These are phyloP conservation scores for Cephus sareptanus DNA, from an alignment of 2,888 invertebrate species.

Conservation along the genomic window DNA sequence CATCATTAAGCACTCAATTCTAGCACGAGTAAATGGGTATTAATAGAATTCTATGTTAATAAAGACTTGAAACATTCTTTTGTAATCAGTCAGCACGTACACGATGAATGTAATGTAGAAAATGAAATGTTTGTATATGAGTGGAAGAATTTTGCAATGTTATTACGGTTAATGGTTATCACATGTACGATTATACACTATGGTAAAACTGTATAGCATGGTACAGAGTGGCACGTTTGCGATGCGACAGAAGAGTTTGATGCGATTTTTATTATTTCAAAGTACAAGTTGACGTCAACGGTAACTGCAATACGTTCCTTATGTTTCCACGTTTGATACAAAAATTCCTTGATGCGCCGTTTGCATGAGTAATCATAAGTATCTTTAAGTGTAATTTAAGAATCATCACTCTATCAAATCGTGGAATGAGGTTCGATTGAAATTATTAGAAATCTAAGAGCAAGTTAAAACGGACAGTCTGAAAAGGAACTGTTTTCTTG, in stretches of 20 bases:
- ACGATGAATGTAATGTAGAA: not conserved
- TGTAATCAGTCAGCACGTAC: not conserved
- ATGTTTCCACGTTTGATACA: not conserved
- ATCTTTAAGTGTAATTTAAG: not conserved
- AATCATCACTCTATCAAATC: not conserved
- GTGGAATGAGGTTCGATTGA: not conserved
- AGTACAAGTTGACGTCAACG: not conserved
- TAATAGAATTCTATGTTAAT: not conserved
- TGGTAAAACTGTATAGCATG: not conserved
- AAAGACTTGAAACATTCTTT: not conserved
- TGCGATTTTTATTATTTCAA: not conserved
- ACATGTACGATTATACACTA: not conserved
- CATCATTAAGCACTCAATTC: not conserved
- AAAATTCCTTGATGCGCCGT: not conserved
- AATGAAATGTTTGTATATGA: not conserved
- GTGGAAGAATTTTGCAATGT: not conserved
- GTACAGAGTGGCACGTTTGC: not conserved
- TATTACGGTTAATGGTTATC: not conserved
- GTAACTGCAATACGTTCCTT: not conserved
- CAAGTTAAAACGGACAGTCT: not conserved
- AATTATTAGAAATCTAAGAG: not conserved
- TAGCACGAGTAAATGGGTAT: not conserved
- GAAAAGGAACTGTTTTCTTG: not conserved
- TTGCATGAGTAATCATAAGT: not conserved
- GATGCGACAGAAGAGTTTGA: not conserved